A percentile compares a stretch with the other conserved stretches of the same genome.
These are phyloP conservation scores for Drosophila aff. DNA, from an alignment of 1,140 invertebrate species.

Conservation along the genomic window DNA sequence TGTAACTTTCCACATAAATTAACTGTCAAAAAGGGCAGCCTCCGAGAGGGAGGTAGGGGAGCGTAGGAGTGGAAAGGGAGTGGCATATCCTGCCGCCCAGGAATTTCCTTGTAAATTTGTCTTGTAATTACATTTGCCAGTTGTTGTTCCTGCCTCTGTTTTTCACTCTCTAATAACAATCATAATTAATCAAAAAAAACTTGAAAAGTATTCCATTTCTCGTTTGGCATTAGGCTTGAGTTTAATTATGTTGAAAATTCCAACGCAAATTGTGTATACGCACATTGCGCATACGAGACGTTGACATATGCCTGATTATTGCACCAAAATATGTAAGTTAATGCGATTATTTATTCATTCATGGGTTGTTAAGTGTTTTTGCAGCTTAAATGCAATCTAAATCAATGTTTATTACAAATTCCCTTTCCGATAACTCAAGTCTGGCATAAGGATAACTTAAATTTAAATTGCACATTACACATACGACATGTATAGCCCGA, in stretches of 20 bases:
- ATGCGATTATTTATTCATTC: neutral
- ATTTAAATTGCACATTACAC: neutral
- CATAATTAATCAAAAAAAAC: constrained; percentile 67
- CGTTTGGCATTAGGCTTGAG: neutral
- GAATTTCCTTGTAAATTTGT: constrained; percentile 75
- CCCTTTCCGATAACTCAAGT: neutral
- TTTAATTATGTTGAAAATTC: constrained; percentile 23
- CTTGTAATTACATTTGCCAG: constrained; percentile 72
- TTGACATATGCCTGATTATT: neutral
- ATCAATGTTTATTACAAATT: neutral
- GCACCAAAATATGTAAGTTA: neutral
- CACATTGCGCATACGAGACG: constrained; percentile 16
- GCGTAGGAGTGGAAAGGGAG: neutral
- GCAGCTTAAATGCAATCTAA: neutral
- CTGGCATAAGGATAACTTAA: neutral
- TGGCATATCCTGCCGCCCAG: constrained; percentile 46
- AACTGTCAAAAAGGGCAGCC: constrained; percentile 76
- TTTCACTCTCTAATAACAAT: constrained; percentile 59
- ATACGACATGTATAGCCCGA: constrained; percentile 2
- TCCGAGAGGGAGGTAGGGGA: neutral
- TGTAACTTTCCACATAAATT: constrained; percentile 82
- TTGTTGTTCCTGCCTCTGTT: constrained; percentile 25
- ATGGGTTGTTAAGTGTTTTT: neutral
- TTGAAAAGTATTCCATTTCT: constrained; percentile 23
- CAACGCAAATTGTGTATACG: neutral